Percentiles rank a stretch among this genome's conserved stretches.
Evolutionary conservation across 2,113 vertebrate genomes (phyloP).

Genomic region (Hepsetus odoe): DNA sequence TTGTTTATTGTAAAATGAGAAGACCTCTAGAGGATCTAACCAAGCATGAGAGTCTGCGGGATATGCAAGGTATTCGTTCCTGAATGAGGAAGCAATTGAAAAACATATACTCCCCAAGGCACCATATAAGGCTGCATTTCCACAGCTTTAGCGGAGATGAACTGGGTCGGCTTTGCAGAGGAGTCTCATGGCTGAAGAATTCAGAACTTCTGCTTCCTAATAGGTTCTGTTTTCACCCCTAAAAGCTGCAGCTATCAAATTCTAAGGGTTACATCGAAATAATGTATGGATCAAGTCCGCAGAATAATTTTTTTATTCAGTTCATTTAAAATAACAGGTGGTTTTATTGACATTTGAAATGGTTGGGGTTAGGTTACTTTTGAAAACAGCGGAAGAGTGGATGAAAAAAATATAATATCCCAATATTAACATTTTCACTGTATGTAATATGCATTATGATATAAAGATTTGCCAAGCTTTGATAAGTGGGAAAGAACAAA

Average conservation of each 20-base stretch:
- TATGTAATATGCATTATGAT: too few relatives aligned
- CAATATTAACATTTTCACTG: too few relatives aligned
- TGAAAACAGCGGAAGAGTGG: neutral
- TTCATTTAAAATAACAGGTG: too few relatives aligned
- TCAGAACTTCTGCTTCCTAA: neutral
- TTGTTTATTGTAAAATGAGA: constrained; percentile 65
- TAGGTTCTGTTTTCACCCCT: neutral
- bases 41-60: constrained; percentile 32
- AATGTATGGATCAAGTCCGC: too few relatives aligned
- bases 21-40: constrained; percentile 44
- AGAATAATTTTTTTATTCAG: too few relatives aligned
- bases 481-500: too few relatives aligned
- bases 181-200: neutral
- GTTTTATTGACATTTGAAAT: neutral
- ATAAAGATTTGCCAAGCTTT: too few relatives aligned
- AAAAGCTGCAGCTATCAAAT: neutral
- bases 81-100: constrained; percentile 59
- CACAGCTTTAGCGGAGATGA: constrained; percentile 62
- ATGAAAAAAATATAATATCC: too few relatives aligned
- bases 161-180: constrained; percentile 40
- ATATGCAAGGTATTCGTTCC: constrained; percentile 63
- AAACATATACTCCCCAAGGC: constrained; percentile 61
- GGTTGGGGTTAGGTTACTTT: neutral
- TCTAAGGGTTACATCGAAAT: neutral
- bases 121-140: constrained; percentile 60